phyloP scores from a whole-genome alignment of 2,888 invertebrate genomes.

The Platycheirus rosarum region DNA sequence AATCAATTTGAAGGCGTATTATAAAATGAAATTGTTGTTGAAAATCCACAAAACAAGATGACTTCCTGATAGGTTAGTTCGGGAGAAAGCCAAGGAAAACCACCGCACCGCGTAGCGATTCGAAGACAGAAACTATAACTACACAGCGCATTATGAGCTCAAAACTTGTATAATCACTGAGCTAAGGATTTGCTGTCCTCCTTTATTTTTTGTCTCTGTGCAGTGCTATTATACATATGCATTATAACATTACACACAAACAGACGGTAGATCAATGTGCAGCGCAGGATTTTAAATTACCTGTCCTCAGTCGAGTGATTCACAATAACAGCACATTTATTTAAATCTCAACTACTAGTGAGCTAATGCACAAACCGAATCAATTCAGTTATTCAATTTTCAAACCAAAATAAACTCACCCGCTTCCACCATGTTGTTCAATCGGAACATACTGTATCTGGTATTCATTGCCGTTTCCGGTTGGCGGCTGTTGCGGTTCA shows the following conservation, averaged over 20 bases:
- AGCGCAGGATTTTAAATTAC: background rate
- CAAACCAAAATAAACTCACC: too few species aligned
- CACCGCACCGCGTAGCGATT: constrained; percentile 19
- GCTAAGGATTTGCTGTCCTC: constrained; percentile 44
- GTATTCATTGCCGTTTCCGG: constrained; percentile 44
- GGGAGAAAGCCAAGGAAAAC: constrained; percentile 72
- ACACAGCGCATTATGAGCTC: background rate
- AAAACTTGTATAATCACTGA: constrained; percentile 22
- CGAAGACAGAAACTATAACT: background rate
- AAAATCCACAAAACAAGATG: background rate
- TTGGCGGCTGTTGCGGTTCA: constrained; percentile 68
- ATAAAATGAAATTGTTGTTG: constrained; percentile 5
- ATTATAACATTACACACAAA: too few species aligned
- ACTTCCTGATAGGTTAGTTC: constrained; percentile 57
- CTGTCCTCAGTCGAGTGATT: background rate
- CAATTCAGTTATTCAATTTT: constrained; percentile 39
- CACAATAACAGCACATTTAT: constrained; percentile 5
- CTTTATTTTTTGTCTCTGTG: background rate
- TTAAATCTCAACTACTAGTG: background rate
- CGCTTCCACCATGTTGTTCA: constrained; percentile 50
- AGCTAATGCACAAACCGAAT: constrained; percentile 34
- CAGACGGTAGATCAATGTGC: too few species aligned
- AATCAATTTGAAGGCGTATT: constrained; percentile 12
- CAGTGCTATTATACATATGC: too few species aligned
- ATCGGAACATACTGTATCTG: constrained; percentile 58